These are phyloP conservation scores for Hypercompe scribonia DNA, from an alignment of 2,888 invertebrate genomes.

Conservation along the genomic window DNA sequence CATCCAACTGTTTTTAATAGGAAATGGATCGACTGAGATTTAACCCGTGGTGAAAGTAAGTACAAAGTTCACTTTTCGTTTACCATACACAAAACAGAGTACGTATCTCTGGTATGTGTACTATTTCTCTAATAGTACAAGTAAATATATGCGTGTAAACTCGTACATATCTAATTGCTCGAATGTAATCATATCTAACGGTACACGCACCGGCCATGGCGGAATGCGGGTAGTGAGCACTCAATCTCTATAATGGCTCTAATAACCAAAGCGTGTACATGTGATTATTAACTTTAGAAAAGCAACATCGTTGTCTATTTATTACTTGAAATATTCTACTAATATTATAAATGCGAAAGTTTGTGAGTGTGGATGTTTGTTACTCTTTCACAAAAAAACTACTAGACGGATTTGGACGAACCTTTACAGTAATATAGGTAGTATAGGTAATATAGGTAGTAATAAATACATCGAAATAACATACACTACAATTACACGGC, in stretches of 20 bases:
- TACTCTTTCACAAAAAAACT: no score
- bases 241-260: constrained; percentile 38
- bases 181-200: constrained; percentile 50
- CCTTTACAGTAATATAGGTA: no score
- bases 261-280: constrained; percentile 36
- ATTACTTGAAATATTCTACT: neutral
- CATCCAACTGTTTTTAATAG: neutral
- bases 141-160: constrained; percentile 16
- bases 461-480: no score
- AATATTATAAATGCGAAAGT: no score
- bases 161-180: constrained; percentile 42
- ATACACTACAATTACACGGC: no score
- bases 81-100: neutral
- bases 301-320: neutral
- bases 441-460: no score
- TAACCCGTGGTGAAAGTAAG: neutral
- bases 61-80: neutral
- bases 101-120: constrained; percentile 3
- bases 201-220: constrained; percentile 36
- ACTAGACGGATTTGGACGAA: no score
- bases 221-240: constrained; percentile 35
- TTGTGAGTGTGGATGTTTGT: no score
- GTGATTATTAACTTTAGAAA: constrained; percentile 36
- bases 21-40: neutral
- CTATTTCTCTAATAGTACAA: constrained; percentile 13